Conservation (phyloP, 2,113 vertebrate genomes). For the Himantopus leucocephalus region DNA sequence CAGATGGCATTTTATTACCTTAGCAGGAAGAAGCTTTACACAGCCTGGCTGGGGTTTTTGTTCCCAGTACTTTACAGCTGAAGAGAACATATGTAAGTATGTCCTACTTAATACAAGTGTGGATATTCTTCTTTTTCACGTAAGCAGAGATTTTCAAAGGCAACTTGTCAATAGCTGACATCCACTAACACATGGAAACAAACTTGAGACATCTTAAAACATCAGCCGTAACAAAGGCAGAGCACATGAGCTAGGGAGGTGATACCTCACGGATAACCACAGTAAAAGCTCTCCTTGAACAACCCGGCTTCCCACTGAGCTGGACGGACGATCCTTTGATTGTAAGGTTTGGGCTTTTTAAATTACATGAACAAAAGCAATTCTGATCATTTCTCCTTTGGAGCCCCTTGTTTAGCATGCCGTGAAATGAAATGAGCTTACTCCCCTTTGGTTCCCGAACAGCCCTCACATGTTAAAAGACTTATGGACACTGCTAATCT, state of each 20-base stretch:
- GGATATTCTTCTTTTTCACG: neutral
- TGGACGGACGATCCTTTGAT: neutral
- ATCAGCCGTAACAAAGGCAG: neutral
- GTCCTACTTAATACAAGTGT: neutral
- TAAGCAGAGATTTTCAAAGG: neutral
- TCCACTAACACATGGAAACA: neutral
- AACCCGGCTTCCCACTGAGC: neutral
- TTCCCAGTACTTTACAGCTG: neutral
- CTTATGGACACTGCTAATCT: neutral
- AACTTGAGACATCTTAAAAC: neutral
- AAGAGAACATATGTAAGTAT: neutral
- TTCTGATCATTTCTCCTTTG: neutral
- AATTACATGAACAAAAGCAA: neutral
- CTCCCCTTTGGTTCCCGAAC: neutral
- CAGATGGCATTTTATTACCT: neutral
- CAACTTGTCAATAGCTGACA: neutral
- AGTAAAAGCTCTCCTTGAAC: neutral
- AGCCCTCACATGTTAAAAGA: neutral
- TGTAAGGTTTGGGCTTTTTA: neutral
- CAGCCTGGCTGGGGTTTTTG: neutral
- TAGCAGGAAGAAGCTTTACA: neutral
- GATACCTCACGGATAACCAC: neutral
- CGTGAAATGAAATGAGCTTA: neutral
- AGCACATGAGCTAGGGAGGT: neutral
- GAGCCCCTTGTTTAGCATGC: neutral